Conservation (phyloP, 37 sponge, comb jelly and placozoan genomes). For the Oscarella lobularis region DNA sequence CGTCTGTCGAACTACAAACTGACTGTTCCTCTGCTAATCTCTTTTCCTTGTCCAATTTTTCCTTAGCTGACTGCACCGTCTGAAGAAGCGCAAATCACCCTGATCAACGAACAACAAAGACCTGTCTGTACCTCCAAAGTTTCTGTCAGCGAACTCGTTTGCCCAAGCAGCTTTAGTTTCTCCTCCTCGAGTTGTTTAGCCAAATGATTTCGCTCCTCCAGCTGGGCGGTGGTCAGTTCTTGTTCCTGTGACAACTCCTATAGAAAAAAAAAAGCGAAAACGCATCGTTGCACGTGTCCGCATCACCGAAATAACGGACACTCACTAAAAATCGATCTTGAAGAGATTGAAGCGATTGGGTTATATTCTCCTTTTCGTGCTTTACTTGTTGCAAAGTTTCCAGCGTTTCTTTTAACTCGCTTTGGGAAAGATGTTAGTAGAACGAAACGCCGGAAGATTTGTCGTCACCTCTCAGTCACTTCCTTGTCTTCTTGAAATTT, state of each 20-base stretch:
- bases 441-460: not conserved
- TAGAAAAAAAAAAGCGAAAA: no score
- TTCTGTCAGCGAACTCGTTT: conserved; percentile 48
- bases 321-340: conserved; percentile 1
- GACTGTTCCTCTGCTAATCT: not conserved
- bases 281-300: no score
- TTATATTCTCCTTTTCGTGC: conserved; percentile 37
- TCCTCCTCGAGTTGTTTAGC: conserved; percentile 80
- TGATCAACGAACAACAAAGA: not conserved
- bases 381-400: conserved; percentile 64
- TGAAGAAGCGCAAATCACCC: not conserved
- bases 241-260: conserved; percentile 41
- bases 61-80: not conserved
- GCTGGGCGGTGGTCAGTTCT: conserved; percentile 38
- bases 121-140: conserved; percentile 38
- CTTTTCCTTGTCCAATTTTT: not conserved
- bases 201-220: conserved; percentile 58
- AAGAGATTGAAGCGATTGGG: not conserved
- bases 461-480: conserved; percentile 8
- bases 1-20: not conserved
- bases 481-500: conserved; percentile 61
- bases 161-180: conserved; percentile 50
- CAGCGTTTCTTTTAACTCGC: conserved; percentile 65
- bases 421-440: conserved; percentile 7
- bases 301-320: no score